Conservation (phyloP, 2,113 vertebrate genomes). For the Thalassarche chlororhynchos region DNA sequence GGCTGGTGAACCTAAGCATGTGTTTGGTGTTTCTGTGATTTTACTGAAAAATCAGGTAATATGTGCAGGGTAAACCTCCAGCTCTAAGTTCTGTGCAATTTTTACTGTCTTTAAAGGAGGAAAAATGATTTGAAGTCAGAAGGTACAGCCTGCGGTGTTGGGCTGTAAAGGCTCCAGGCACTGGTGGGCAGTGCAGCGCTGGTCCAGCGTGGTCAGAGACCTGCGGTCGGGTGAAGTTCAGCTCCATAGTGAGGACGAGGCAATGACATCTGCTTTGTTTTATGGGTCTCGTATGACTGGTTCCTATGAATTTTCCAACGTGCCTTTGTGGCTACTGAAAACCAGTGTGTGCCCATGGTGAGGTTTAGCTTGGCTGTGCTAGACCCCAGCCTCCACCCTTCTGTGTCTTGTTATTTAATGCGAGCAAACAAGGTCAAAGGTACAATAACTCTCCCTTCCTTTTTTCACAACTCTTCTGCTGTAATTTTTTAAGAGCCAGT, state of each 20-base stretch:
- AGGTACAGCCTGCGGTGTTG: not conserved
- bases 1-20: fast-evolving
- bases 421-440: not conserved
- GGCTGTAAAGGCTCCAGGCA: not conserved
- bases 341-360: not conserved
- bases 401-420: not conserved
- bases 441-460: not conserved
- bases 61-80: not conserved
- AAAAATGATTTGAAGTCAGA: not conserved
- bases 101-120: not conserved
- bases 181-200: not conserved
- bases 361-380: not conserved
- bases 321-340: not conserved
- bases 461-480: not conserved
- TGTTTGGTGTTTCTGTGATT: not conserved
- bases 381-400: not conserved
- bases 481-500: not conserved
- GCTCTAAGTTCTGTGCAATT: not conserved
- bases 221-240: fast-evolving
- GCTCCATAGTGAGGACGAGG: not conserved
- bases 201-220: not conserved
- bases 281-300: fast-evolving
- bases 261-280: not conserved
- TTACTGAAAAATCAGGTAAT: not conserved
- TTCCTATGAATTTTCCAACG: not conserved